Conservation (phyloP, 2,888 invertebrate genomes). For the Syrista parreyssii region DNA sequence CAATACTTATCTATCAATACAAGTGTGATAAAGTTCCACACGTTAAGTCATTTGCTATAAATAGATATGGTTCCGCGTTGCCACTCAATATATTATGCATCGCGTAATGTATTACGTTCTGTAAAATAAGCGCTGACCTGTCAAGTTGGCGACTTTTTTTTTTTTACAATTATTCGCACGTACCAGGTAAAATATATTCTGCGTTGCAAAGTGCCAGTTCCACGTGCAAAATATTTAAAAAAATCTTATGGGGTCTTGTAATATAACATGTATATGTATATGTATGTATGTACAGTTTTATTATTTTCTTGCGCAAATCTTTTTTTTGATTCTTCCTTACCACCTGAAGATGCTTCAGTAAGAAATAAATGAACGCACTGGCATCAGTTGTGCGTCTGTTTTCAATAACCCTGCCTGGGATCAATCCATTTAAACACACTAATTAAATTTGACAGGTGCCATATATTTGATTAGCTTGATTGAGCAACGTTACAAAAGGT, state of each 20-base stretch:
- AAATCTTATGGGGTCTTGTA: background rate
- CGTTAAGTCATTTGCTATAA: constrained; percentile 5
- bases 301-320: background rate
- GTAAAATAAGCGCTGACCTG: background rate
- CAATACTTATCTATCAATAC: constrained; percentile 2
- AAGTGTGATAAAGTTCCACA: constrained; percentile 4
- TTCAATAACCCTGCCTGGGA: background rate
- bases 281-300: background rate
- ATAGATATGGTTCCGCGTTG: constrained; percentile 5
- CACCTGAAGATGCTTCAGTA: background rate
- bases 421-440: background rate
- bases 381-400: background rate
- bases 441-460: background rate
- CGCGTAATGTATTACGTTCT: background rate
- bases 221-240: background rate
- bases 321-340: background rate
- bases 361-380: background rate
- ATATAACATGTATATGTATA: background rate
- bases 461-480: background rate
- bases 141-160: background rate
- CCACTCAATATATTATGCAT: background rate
- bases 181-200: background rate
- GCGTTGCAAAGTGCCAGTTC: background rate
- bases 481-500: background rate
- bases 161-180: background rate